A percentile compares a stretch with the other conserved stretches of the same genome.
These are phyloP conservation scores for Bujurquina vittata DNA, from an alignment of 2,113 vertebrate species.

Conservation along the genomic window DNA sequence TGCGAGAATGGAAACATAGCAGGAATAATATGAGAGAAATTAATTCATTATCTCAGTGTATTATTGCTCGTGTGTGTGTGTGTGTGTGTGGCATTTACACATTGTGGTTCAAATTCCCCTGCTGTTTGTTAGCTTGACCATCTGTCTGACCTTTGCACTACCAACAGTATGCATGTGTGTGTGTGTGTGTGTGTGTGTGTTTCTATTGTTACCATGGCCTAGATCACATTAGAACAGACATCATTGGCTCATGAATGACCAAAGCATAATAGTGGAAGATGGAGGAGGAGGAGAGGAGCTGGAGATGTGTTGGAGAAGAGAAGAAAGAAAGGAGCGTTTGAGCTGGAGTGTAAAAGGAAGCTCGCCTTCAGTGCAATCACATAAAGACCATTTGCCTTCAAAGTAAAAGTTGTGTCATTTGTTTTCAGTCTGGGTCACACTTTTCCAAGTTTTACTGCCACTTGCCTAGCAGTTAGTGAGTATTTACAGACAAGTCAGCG, in stretches of 20 bases:
- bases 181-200: neutral
- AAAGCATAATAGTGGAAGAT: conserved; percentile 4
- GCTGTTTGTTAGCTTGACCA: conserved; percentile 46
- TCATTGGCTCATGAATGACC: conserved; percentile 38
- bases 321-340: neutral
- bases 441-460: no score
- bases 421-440: no score
- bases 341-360: neutral
- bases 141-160: conserved; percentile 46
- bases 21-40: neutral
- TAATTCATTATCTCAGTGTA: neutral
- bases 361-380: neutral
- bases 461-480: no score
- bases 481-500: no score
- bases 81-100: neutral
- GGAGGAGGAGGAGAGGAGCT: neutral
- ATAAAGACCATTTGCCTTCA: neutral
- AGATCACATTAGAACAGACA: conserved; percentile 37
- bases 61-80: neutral
- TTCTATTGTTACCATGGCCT: conserved; percentile 36
- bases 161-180: conserved; percentile 1
- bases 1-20: neutral
- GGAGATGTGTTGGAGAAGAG: neutral
- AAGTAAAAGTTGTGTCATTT: neutral
- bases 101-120: conserved; percentile 26